These are phyloP conservation scores for Laticauda laticaudata DNA, from an alignment of 2,113 vertebrate genomes.

Conservation along the genomic window DNA sequence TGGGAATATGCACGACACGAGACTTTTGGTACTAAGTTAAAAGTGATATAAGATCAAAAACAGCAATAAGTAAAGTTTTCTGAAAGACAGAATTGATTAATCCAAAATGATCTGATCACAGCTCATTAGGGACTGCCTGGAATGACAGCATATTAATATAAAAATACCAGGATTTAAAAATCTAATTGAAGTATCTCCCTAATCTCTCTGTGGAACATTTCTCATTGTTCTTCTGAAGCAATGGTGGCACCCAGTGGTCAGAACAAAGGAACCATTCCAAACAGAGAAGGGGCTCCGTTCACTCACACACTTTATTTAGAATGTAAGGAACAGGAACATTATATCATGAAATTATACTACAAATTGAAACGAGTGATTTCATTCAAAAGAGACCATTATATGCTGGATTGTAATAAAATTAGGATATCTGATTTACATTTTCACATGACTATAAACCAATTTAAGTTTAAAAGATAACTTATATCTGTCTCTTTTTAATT, in stretches of 20 bases:
- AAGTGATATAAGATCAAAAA: neutral
- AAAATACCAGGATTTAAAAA: constrained; percentile 39
- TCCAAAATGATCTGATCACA: neutral
- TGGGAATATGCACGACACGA: neutral
- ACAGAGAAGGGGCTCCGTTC: neutral
- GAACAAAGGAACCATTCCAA: neutral
- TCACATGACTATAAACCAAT: neutral
- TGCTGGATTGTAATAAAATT: neutral
- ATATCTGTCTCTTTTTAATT: neutral
- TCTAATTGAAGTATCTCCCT: constrained; percentile 9
- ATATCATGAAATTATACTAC: neutral
- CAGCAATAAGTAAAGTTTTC: neutral
- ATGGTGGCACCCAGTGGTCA: constrained; percentile 65
- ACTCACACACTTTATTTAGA: neutral
- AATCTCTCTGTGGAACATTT: neutral
- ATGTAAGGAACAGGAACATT: neutral
- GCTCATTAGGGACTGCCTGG: constrained; percentile 17
- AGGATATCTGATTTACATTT: neutral
- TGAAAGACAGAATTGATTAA: neutral
- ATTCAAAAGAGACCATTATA: neutral
- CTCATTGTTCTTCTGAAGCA: constrained; percentile 31
- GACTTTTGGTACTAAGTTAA: neutral
- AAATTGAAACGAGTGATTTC: fast-evolving
- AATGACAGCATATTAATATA: constrained; percentile 32
- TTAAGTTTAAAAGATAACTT: neutral